A percentile compares a stretch with the other conserved stretches of the same genome.
Conservation (phyloP, 2,888 invertebrate genomes). For the Dione juno region DNA sequence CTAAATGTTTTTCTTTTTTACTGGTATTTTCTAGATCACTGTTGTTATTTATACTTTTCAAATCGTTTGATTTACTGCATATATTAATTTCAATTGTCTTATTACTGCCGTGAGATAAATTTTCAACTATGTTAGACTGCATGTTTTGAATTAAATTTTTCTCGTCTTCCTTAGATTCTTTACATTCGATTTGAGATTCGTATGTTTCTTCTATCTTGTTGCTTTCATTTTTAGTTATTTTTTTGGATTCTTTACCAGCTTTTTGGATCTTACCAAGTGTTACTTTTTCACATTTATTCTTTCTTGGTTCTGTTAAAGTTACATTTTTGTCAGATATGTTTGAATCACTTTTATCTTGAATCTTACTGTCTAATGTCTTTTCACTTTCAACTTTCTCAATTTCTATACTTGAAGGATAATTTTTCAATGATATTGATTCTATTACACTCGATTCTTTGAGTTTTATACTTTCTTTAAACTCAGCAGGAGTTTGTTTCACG, state of each 20-base stretch:
- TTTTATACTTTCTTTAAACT: background rate
- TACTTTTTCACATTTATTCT: background rate
- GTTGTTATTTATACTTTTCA: background rate
- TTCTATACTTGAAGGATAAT: background rate
- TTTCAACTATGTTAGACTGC: background rate
- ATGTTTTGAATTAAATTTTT: background rate
- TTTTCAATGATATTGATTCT: background rate
- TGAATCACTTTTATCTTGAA: constrained; percentile 1
- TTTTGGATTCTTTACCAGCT: background rate
- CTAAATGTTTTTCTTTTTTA: too few relatives aligned
- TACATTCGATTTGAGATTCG: background rate
- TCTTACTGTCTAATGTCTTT: background rate
- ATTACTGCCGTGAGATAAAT: background rate
- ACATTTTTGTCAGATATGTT: background rate
- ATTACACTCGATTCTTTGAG: background rate
- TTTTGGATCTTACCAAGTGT: background rate
- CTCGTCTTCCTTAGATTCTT: background rate
- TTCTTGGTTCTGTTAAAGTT: background rate
- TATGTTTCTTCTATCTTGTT: background rate
- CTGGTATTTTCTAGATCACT: background rate
- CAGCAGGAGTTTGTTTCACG: background rate
- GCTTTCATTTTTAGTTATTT: constrained; percentile 5
- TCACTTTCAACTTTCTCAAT: background rate
- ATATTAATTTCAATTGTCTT: background rate
- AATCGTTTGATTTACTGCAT: background rate